These are phyloP conservation scores for Allygus modestus DNA, from an alignment of 2,888 invertebrate genomes.

Conservation along the genomic window DNA sequence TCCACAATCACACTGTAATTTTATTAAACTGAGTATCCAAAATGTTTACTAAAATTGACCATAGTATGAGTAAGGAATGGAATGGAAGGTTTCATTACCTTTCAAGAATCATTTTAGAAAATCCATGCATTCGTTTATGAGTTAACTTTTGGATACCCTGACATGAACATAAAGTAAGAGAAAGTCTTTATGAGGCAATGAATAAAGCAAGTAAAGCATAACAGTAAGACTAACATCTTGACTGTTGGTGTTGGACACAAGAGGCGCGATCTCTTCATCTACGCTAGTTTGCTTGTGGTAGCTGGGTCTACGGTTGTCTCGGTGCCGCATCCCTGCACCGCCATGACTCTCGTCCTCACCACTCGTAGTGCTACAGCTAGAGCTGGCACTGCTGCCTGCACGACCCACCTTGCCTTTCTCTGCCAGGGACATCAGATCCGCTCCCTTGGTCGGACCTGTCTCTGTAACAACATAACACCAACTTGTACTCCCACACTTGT, in stretches of 20 bases:
- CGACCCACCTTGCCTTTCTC: constrained; percentile 77
- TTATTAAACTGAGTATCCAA: too few relatives aligned
- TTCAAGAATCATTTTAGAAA: too few relatives aligned
- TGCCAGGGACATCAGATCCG: constrained; percentile 76
- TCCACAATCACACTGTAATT: too few relatives aligned
- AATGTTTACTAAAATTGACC: too few relatives aligned
- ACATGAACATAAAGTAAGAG: too few relatives aligned
- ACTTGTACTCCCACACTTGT: too few relatives aligned
- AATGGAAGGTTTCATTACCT: too few relatives aligned
- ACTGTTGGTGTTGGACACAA: constrained; percentile 73
- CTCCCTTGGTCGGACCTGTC: constrained; percentile 51
- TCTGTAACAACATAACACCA: constrained; percentile 39
- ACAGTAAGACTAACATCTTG: constrained; percentile 87
- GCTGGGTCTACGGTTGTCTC: constrained; percentile 45
- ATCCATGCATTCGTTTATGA: too few relatives aligned
- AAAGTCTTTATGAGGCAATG: too few relatives aligned
- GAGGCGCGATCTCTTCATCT: constrained; percentile 61
- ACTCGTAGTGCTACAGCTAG: constrained; percentile 78
- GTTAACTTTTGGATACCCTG: too few relatives aligned
- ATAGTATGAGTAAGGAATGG: too few relatives aligned
- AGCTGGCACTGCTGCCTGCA: constrained; percentile 75
- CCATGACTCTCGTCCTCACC: constrained; percentile 77
- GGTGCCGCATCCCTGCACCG: constrained; percentile 68
- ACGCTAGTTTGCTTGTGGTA: constrained; percentile 56
- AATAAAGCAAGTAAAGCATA: too few relatives aligned